Base-by-base conservation (phyloP, 2,888 invertebrate genomes). In the Dynastes grantii region DNA sequence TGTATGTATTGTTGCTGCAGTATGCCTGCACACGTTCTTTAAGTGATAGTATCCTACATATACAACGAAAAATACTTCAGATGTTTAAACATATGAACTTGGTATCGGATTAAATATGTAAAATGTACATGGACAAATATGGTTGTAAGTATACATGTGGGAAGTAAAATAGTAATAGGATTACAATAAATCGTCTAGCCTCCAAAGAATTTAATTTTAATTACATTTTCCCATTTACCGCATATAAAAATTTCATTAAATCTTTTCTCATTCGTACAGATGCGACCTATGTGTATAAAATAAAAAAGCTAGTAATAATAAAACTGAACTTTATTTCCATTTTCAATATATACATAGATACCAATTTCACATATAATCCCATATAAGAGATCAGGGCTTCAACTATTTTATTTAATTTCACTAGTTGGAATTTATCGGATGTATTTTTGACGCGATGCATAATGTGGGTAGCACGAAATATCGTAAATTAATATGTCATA, bases 401-500 rank as follows among this genome's bases (percentile, higher is more conserved):
- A 4, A 32, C 32, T 2, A 45, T 45, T 45, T 11, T 45, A 45
- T 45, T 45, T 11, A 8, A 8, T 11, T 5, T 8, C 45, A 11
- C 45, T 45, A 45, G 45, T 45, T 11, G 32, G 5, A 65, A 16
- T 65, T 65, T n/a, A 32, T 40, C 45, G 68, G 16, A 45, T 13
- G 8, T 68, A 22, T 68, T 22, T 40, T 49, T n/a, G n/a, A 68
- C 29, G 45, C 11, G 9, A 13, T 32, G 11, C 11, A 22, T 22
- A 22, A 67, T 22, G 22, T n/a, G 11, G 64, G 32, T 29, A 37
- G 67, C 4, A 37, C 22, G 45, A 37, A 37, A 37, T 37, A 67
- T 67, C 16, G 68, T 65, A 65, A 65, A 65, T 65, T 65, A 65
- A 65, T 65, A 65, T 40, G 64, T 37, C 40, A 40, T 65, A 65